Evolutionary conservation across 2,888 invertebrate species (phyloP).

Genomic region (Tachystola acroxantha): DNA sequence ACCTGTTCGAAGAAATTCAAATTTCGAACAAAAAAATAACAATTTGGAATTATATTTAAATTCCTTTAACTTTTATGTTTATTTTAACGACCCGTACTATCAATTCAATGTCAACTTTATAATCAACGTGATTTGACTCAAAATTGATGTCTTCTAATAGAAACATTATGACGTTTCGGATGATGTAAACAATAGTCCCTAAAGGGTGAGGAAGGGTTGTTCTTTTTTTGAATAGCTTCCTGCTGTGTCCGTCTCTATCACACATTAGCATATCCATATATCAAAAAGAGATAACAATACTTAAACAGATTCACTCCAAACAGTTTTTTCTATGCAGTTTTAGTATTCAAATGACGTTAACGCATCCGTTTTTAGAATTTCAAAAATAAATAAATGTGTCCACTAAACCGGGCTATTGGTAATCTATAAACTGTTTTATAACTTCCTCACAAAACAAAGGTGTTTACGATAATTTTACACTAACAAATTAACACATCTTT

Average conservation of each 20-base stretch:
- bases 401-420: constrained; percentile 47
- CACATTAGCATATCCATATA: constrained; percentile 20
- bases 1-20: constrained; percentile 60
- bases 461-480: constrained; percentile 21
- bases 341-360: constrained; percentile 71
- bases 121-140: constrained; percentile 23
- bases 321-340: constrained; percentile 56
- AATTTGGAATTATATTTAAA: constrained; percentile 52
- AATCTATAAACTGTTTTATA: constrained; percentile 62
- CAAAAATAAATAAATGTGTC: constrained; percentile 58
- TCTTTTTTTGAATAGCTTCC: constrained; percentile 74
- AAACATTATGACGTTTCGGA: constrained; percentile 40
- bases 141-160: constrained; percentile 24
- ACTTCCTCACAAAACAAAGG: constrained; percentile 60
- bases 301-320: constrained; percentile 26
- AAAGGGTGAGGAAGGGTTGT: constrained; percentile 74
- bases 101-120: constrained; percentile 32
- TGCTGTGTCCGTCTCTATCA: constrained; percentile 51
- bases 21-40: constrained; percentile 38
- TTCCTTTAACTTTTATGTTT: constrained; percentile 26
- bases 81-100: constrained; percentile 16
- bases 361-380: constrained; percentile 73
- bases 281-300: constrained; percentile 36
- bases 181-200: constrained; percentile 57
- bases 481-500: constrained; percentile 17